phyloP scores from a whole-genome alignment of 2,797 vertebrate genomes.

The Helarctos malayanus region DNA sequence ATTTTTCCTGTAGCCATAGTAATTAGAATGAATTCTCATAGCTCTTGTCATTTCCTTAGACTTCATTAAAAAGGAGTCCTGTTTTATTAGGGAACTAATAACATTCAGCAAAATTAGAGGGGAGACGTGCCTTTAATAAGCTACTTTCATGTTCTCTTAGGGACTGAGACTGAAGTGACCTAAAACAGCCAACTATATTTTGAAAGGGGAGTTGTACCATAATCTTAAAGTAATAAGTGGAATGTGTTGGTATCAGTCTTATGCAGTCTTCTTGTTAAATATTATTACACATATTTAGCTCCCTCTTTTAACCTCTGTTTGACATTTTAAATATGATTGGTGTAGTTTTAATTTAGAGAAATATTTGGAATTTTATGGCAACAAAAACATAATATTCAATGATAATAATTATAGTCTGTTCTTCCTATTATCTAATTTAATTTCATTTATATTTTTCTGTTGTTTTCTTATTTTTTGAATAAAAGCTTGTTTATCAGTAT shows the following conservation, averaged over 20 bases:
- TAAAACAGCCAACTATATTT: conserved; percentile 50
- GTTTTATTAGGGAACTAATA: conserved; percentile 51
- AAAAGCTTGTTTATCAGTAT: background rate
- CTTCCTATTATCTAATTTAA: conserved; percentile 44
- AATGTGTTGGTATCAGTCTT: background rate
- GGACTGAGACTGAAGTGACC: conserved; percentile 52
- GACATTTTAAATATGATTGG: background rate
- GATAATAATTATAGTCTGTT: background rate
- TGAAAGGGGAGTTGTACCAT: conserved; percentile 37
- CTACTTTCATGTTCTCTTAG: conserved; percentile 62
- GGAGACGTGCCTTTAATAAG: conserved; percentile 54
- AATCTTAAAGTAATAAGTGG: conserved; percentile 15
- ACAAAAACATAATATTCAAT: conserved; percentile 14
- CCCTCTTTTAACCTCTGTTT: background rate
- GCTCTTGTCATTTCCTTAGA: conserved; percentile 50
- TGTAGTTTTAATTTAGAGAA: background rate
- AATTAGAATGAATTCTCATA: conserved; percentile 59
- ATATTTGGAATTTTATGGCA: conserved; percentile 27
- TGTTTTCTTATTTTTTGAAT: background rate
- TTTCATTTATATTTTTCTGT: conserved; percentile 4
- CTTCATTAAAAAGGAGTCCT: conserved; percentile 53
- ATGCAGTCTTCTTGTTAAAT: conserved; percentile 24
- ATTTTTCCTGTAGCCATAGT: conserved; percentile 29
- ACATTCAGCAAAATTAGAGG: conserved; percentile 36
- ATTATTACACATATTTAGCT: background rate